These are phyloP conservation scores for Hirundo rustica DNA, from an alignment of 2,797 vertebrate genomes.

Conservation along the genomic window DNA sequence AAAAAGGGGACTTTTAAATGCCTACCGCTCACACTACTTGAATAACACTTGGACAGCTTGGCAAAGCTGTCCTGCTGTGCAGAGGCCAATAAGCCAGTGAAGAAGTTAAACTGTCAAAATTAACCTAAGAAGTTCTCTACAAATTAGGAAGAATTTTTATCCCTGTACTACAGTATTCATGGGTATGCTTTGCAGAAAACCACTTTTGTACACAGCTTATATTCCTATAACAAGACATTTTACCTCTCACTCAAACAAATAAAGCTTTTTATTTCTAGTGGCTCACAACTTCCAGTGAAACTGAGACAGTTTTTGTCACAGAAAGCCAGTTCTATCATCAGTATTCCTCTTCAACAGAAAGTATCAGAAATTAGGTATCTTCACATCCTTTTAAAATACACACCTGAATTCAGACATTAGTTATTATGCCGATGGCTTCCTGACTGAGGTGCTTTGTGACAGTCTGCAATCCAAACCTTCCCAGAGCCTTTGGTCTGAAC, in stretches of 20 bases:
- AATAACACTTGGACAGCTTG: not conserved
- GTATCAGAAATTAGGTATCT: not conserved
- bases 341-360: not conserved
- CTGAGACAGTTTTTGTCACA: not conserved
- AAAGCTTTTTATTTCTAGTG: not conserved
- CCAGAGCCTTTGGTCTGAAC: not conserved
- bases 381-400: not conserved
- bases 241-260: not conserved
- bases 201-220: not conserved
- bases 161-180: not conserved
- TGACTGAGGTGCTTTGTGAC: not conserved
- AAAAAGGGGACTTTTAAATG: not conserved
- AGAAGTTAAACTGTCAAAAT: not conserved
- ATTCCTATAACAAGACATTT: not conserved
- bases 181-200: not conserved
- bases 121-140: not conserved
- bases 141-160: not conserved
- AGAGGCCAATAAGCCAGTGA: not conserved
- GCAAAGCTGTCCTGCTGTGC: not conserved
- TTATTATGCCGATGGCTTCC: not conserved
- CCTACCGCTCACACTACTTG: not conserved
- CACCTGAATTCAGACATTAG: not conserved
- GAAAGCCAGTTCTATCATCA: not conserved
- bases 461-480: not conserved
- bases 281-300: not conserved